Evolutionary conservation across 2,888 invertebrate species (phyloP).

Genomic region (Monopis laevigella): DNA sequence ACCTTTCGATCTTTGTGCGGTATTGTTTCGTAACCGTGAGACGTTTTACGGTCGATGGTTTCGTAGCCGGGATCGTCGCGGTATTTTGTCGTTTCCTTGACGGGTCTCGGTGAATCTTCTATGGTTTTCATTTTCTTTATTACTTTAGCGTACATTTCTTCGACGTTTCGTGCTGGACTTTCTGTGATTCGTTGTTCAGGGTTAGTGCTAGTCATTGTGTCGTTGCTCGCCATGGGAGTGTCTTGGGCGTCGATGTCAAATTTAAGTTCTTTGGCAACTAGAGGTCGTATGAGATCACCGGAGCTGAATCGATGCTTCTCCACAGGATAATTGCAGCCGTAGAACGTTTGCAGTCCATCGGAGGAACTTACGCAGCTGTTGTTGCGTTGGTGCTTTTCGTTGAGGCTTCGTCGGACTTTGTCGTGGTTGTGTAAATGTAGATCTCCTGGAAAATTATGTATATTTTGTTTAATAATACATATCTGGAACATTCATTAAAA

Average conservation of each 20-base stretch:
- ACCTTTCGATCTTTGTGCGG: conserved; percentile 43
- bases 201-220: conserved; percentile 35
- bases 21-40: conserved; percentile 71
- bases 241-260: conserved; percentile 50
- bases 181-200: conserved; percentile 52
- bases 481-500: too few relatives aligned
- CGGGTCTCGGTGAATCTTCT: conserved; percentile 38
- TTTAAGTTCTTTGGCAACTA: conserved; percentile 53
- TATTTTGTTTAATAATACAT: too few relatives aligned
- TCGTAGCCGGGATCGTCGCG: conserved; percentile 59
- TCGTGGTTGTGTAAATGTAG: conserved; percentile 49
- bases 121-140: conserved; percentile 72
- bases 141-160: conserved; percentile 92
- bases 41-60: conserved; percentile 55
- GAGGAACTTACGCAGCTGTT: conserved; percentile 64
- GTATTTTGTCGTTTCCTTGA: conserved; percentile 34
- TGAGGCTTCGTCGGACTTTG: conserved; percentile 55
- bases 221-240: conserved; percentile 32
- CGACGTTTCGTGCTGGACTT: conserved; percentile 76
- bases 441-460: conserved; percentile 35
- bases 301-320: conserved; percentile 62
- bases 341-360: conserved; percentile 35
- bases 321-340: conserved; percentile 63
- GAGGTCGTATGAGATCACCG: conserved; percentile 53
- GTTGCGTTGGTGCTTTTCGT: conserved; percentile 62